Evolutionary conservation across 2,113 vertebrate genomes (phyloP), one percentile per base, ranked within the genome.

Genomic region (Nerophis ophidion): DNA sequence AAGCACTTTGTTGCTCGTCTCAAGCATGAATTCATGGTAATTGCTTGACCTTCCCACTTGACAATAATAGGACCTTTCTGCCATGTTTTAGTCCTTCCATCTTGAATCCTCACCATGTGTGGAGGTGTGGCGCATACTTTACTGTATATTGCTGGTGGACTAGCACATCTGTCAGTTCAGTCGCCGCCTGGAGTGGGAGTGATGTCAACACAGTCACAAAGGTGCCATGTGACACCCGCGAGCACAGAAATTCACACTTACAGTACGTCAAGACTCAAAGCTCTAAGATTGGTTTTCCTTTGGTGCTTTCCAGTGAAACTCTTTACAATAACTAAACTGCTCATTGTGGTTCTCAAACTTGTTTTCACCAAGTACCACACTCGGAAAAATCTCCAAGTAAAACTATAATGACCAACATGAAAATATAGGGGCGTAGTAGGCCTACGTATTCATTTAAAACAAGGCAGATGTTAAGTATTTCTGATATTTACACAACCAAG

Each of bases 161-260:
- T 54, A 63, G 76, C 66, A 36, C 38, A 72, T 66, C 66, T 76
- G 66, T 40, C 58, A 53, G 8, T 61, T 65, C 48, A 40, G 52
- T 55, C 14, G 36, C 19, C 19, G 44, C 48, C 64, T 45, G 6
- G n/a, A 63, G 62, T 63, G 63, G 5, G 48, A 42, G 72, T 6
- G 0, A 16, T 74, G 73, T 78, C 74, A 76, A 60, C 67, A 44
- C 61, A 16, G 44, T 76, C 71, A 66, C 55, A 49, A 14, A 75
- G 52, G 60, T 66, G 77, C 54, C 57, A 63, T 72, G 60, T 58
- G 66, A 60, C 26, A 26, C 26, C 64, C 7, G 17, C 10, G 6
- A 6, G 11, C 55, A 56, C 54, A 56, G 26, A 26, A 26, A 26
- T 26, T 3, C 8, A 42, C 54, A 57, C 0, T 7, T 14, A 42